Evolutionary conservation across 2,113 vertebrate genomes (phyloP).

Genomic region (Vanacampus margaritifer): DNA sequence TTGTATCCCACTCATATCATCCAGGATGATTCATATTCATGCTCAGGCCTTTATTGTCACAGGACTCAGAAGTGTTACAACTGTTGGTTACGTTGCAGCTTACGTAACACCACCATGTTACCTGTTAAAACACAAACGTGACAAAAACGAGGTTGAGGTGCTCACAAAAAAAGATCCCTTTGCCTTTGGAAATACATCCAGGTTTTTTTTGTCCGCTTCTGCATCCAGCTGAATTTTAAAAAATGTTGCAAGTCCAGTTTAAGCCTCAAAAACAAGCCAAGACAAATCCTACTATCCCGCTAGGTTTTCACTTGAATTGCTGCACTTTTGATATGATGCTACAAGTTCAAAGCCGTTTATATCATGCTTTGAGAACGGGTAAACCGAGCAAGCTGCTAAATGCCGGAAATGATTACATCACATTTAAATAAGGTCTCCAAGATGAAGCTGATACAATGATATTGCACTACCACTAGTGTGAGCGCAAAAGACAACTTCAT

Average conservation of each 20-base stretch:
- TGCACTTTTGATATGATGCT: slow-evolving; percentile 19
- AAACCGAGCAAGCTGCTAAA: slow-evolving; percentile 12
- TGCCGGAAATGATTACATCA: not conserved
- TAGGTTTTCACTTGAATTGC: not conserved
- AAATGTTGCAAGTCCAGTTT: slow-evolving; percentile 20
- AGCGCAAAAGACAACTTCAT: not conserved
- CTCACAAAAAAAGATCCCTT: slow-evolving; percentile 25
- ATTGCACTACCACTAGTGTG: not conserved
- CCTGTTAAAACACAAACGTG: not conserved
- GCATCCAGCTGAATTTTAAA: slow-evolving; percentile 1
- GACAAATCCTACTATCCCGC: slow-evolving; percentile 16
- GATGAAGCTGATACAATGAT: slow-evolving; percentile 8
- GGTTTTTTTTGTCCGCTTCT: not conserved
- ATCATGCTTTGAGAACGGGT: slow-evolving; percentile 8
- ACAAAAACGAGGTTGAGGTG: not conserved
- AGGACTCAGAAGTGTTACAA: not conserved
- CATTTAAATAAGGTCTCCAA: not conserved
- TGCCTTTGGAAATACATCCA: slow-evolving; percentile 7
- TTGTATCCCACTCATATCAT: slow-evolving; percentile 12
- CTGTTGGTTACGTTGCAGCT: slow-evolving; percentile 15
- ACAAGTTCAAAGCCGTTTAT: slow-evolving; percentile 4
- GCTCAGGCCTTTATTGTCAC: not conserved
- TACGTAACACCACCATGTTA: not conserved
- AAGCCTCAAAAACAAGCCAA: slow-evolving; percentile 30
- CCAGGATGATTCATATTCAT: not conserved